These are phyloP conservation scores for Yponomeuta malinellus DNA, from an alignment of 2,888 invertebrate genomes.

Conservation along the genomic window DNA sequence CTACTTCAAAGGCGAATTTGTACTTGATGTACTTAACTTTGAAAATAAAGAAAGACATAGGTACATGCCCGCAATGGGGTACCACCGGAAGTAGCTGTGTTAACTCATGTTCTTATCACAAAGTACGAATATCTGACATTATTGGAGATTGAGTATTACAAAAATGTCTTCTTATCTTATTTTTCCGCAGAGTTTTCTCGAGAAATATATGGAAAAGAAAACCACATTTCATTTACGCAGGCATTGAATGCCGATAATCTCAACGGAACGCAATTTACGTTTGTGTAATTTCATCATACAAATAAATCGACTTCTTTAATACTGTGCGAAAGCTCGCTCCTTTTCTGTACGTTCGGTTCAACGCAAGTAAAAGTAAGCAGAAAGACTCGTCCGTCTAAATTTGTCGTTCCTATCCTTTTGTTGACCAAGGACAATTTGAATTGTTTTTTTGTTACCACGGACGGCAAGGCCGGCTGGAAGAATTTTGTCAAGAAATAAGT, in stretches of 20 bases:
- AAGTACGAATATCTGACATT: neutral
- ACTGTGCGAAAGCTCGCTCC: slow-evolving; percentile 25
- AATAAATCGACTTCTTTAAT: slow-evolving; percentile 36
- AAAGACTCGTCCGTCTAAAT: neutral
- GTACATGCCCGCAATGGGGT: too few species aligned
- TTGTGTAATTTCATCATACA: slow-evolving; percentile 19
- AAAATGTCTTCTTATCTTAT: neutral
- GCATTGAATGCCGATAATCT: neutral
- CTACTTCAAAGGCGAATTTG: too few species aligned
- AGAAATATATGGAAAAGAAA: neutral
- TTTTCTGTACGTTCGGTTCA: slow-evolving; percentile 57
- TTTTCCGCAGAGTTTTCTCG: neutral
- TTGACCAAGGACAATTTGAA: too few species aligned
- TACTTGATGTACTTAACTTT: too few species aligned
- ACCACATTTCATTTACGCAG: slow-evolving; percentile 5
- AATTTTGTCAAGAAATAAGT: too few species aligned
- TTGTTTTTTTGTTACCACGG: too few species aligned
- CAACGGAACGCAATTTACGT: neutral
- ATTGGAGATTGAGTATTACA: neutral
- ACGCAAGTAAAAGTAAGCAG: slow-evolving; percentile 32
- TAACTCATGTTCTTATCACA: too few species aligned
- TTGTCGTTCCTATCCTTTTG: neutral
- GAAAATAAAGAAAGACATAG: too few species aligned
- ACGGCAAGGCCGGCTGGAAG: too few species aligned
- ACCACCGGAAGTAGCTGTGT: too few species aligned